phyloP scores from a whole-genome alignment of 2,113 vertebrate species.

The Chinchilla lanigera region DNA sequence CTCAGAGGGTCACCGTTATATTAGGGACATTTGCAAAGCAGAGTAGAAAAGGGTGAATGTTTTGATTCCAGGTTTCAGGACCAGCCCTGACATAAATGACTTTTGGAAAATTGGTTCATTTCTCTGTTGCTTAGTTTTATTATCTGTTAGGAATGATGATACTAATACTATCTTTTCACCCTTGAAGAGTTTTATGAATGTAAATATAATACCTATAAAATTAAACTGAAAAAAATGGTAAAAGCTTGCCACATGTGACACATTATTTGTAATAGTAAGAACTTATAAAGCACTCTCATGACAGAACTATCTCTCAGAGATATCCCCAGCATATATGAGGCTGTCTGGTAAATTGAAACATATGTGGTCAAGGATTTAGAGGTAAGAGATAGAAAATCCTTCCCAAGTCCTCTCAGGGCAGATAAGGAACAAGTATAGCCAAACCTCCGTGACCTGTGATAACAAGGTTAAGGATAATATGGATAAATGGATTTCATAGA shows the following conservation, averaged over 20 bases:
- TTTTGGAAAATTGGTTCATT: slow-evolving; percentile 29
- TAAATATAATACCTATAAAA: slow-evolving; percentile 57
- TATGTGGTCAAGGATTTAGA: slow-evolving; percentile 60
- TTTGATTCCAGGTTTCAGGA: not conserved
- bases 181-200: slow-evolving; percentile 37
- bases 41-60: not conserved
- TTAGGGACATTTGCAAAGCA: not conserved
- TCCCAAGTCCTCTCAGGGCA: slow-evolving; percentile 41
- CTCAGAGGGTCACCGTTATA: not conserved
- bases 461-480: slow-evolving; percentile 66
- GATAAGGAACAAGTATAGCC: slow-evolving; percentile 66
- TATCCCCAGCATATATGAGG: slow-evolving; percentile 21
- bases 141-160: not conserved
- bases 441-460: slow-evolving; percentile 60
- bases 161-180: slow-evolving; percentile 18
- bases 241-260: slow-evolving; percentile 54
- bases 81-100: not conserved
- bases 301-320: slow-evolving; percentile 23
- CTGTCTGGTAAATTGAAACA: slow-evolving; percentile 51
- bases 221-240: slow-evolving; percentile 45
- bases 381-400: slow-evolving; percentile 70
- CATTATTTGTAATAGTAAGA: slow-evolving; percentile 25
- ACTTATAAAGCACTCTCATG: not conserved
- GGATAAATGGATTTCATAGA: slow-evolving; percentile 69
- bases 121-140: slow-evolving; percentile 53